Evolutionary conservation across 2,797 vertebrate species (phyloP).

Genomic region (Salarias fasciatus): DNA sequence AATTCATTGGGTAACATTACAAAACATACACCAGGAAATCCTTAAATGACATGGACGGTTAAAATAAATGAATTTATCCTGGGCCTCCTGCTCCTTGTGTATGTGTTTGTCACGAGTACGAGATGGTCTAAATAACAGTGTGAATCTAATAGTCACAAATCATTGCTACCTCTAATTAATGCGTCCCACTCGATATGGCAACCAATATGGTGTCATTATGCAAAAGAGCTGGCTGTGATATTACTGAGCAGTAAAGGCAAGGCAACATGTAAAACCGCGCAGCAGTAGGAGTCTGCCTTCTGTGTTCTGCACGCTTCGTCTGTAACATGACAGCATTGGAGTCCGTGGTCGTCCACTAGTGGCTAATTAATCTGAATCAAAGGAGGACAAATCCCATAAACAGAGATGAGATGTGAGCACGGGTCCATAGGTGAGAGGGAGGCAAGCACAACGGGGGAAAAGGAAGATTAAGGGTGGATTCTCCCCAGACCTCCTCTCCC

Average conservation of each 20-base stretch:
- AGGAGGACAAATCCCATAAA: constrained; percentile 69
- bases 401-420: constrained; percentile 31
- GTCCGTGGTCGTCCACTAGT: constrained; percentile 33
- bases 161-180: background rate
- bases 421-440: constrained; percentile 42
- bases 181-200: background rate
- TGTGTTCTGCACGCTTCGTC: constrained; percentile 24
- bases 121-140: constrained; percentile 4
- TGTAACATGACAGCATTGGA: constrained; percentile 22
- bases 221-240: constrained; percentile 2
- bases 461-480: constrained; percentile 52
- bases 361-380: constrained; percentile 67
- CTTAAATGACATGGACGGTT: too few relatives aligned
- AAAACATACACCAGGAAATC: too few relatives aligned
- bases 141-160: background rate
- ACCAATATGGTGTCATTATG: background rate
- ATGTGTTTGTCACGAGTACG: background rate
- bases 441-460: constrained; percentile 28
- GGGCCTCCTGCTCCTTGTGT: background rate
- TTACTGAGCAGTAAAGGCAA: constrained; percentile 10
- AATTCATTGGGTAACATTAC: too few relatives aligned
- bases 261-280: constrained; percentile 20
- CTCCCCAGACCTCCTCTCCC: constrained; percentile 46
- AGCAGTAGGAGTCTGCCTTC: constrained; percentile 28
- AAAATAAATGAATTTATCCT: background rate